Evolutionary conservation across 2,888 invertebrate genomes (phyloP).

Genomic region (Oscheius sp.): DNA sequence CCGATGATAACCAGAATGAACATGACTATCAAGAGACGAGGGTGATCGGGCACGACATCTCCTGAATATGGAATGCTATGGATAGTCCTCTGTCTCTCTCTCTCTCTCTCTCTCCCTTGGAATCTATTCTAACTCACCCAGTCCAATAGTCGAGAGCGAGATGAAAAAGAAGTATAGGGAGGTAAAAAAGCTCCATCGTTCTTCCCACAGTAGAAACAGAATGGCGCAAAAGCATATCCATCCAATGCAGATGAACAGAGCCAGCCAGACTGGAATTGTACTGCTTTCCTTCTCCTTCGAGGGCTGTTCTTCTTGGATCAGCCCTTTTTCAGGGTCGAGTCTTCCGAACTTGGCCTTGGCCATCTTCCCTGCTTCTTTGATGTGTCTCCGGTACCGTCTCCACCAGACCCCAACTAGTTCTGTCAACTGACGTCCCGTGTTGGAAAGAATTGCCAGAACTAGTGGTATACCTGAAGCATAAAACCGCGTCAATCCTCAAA

Average conservation of each 20-base stretch:
- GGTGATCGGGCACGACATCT: conserved; percentile 79
- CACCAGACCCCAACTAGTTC: conserved; percentile 52
- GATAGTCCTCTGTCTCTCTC: no score
- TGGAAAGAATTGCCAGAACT: conserved; percentile 87
- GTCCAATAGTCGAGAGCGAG: conserved; percentile 94
- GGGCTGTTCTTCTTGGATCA: not conserved
- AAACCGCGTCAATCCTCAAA: not conserved
- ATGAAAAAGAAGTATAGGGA: conserved; percentile 97
- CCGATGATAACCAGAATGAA: conserved; percentile 94
- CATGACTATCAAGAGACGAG: conserved; percentile 88
- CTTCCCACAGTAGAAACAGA: conserved; percentile 79
- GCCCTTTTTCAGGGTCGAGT: conserved; percentile 11
- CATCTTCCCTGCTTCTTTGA: conserved; percentile 45
- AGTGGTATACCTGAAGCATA: conserved; percentile 79
- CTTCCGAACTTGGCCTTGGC: conserved; percentile 36
- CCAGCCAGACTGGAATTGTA: conserved; percentile 84
- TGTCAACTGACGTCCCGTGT: conserved; percentile 85
- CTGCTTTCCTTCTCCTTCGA: conserved; percentile 18
- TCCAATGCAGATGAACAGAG: conserved; percentile 84
- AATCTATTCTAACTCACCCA: conserved; percentile 70
- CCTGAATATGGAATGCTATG: conserved; percentile 46
- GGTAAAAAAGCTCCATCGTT: conserved; percentile 88
- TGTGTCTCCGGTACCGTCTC: conserved; percentile 48
- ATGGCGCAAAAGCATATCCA: conserved; percentile 89
- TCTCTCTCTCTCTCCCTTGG: no score